Percentiles rank a stretch among this genome's conserved stretches.
Conservation (phyloP, 2,888 invertebrate species). For the Phytoseiulus persimilis region DNA sequence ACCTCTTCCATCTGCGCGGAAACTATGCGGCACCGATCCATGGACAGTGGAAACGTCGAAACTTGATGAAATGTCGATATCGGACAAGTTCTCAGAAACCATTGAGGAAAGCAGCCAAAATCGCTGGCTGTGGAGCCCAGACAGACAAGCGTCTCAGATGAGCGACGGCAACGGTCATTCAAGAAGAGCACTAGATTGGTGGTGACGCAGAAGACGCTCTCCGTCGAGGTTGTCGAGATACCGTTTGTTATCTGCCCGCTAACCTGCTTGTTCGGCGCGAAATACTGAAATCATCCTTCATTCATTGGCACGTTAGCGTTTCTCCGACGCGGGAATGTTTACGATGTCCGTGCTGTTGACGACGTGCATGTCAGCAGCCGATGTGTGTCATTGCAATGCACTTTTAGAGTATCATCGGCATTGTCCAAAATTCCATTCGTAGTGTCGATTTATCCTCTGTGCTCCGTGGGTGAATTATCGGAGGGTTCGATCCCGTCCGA, state of each 20-base stretch:
- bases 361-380: background rate
- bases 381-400: background rate
- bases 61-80: background rate
- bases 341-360: background rate
- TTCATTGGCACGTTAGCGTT: background rate
- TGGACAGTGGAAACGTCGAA: background rate
- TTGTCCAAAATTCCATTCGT: background rate
- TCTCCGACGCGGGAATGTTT: background rate
- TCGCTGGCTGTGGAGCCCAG: too few species aligned
- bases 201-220: too few species aligned
- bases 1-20: background rate
- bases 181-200: too few species aligned
- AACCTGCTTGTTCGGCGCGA: too few species aligned
- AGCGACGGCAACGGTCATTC: too few species aligned
- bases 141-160: too few species aligned
- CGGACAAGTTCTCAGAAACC: background rate
- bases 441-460: background rate
- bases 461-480: background rate
- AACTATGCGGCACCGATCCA: background rate
- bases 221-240: too few species aligned
- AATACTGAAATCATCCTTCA: background rate
- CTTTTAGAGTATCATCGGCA: background rate
- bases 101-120: too few species aligned
- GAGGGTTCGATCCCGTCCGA: too few species aligned
- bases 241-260: too few species aligned